Evolutionary conservation across 2,797 vertebrate species (phyloP).

Genomic region (Xenopus petersii): DNA sequence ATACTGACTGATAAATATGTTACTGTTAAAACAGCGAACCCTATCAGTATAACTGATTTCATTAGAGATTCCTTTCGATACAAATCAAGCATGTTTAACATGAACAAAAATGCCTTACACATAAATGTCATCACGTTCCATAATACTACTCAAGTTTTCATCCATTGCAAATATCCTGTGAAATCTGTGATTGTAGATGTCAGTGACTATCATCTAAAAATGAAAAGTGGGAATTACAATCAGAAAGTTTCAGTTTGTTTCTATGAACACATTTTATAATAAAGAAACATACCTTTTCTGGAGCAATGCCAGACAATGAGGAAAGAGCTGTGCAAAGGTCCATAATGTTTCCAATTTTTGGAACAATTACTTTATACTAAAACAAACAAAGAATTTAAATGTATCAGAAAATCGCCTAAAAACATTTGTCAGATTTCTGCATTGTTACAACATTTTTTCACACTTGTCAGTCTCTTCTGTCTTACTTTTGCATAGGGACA

Average conservation of each 20-base stretch:
- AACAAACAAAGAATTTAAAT: constrained; percentile 50
- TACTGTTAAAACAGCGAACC: too few relatives aligned
- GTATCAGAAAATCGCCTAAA: background rate
- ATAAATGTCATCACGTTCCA: constrained; percentile 96
- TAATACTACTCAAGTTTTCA: constrained; percentile 97
- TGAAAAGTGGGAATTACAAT: background rate
- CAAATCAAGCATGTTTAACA: too few relatives aligned
- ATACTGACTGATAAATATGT: too few relatives aligned
- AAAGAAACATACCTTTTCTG: constrained; percentile 82
- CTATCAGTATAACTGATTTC: too few relatives aligned
- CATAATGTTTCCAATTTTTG: constrained; percentile 94
- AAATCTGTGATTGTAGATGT: constrained; percentile 98
- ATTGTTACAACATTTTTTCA: too few relatives aligned
- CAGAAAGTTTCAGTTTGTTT: background rate
- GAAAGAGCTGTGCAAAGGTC: constrained; percentile 92
- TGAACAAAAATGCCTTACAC: constrained; percentile 78
- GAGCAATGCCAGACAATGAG: constrained; percentile 79
- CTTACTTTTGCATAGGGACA: too few relatives aligned
- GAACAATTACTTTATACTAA: constrained; percentile 96
- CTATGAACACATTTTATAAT: background rate
- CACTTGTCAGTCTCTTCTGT: too few relatives aligned
- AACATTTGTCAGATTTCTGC: too few relatives aligned
- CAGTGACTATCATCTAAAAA: constrained; percentile 88
- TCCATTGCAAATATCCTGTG: constrained; percentile 95
- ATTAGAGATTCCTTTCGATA: too few relatives aligned